Evolutionary conservation across 2,797 vertebrate species (phyloP).

Genomic region (Manis javanica): DNA sequence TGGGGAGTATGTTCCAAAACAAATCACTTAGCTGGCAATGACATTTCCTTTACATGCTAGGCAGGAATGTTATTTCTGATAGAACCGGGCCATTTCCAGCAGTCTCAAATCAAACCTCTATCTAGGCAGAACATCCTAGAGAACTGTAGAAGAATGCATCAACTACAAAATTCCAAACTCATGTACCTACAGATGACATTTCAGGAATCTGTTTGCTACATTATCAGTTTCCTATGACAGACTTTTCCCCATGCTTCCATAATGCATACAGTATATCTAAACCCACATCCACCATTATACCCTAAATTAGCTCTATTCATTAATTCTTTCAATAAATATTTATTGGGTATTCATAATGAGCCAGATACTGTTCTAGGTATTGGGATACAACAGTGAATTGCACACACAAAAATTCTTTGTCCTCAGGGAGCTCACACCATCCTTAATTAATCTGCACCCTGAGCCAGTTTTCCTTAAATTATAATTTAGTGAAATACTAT

Average conservation of each 20-base stretch:
- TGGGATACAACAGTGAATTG: background rate
- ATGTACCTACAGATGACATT: background rate
- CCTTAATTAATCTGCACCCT: background rate
- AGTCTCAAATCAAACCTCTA: conserved; percentile 38
- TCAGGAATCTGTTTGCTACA: background rate
- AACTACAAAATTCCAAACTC: conserved; percentile 47
- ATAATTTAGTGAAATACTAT: background rate
- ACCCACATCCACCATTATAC: background rate
- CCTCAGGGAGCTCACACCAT: background rate
- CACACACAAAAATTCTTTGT: background rate
- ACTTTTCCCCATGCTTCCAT: background rate
- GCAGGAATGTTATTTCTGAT: conserved; percentile 32
- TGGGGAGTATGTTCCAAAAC: conserved; percentile 13
- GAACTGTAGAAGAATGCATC: background rate
- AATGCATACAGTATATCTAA: conserved; percentile 32
- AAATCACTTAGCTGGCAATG: conserved; percentile 40
- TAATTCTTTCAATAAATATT: conserved; percentile 13
- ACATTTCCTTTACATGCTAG: conserved; percentile 1
- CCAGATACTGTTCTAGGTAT: background rate
- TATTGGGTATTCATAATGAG: background rate
- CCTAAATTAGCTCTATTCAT: conserved; percentile 8
- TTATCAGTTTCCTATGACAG: conserved; percentile 7
- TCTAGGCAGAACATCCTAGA: conserved; percentile 34
- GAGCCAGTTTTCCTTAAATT: conserved; percentile 20
- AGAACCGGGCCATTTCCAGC: conserved; percentile 13